Evolutionary conservation across 2,888 invertebrate species (phyloP).

Genomic region (Argyresthia goedartella): DNA sequence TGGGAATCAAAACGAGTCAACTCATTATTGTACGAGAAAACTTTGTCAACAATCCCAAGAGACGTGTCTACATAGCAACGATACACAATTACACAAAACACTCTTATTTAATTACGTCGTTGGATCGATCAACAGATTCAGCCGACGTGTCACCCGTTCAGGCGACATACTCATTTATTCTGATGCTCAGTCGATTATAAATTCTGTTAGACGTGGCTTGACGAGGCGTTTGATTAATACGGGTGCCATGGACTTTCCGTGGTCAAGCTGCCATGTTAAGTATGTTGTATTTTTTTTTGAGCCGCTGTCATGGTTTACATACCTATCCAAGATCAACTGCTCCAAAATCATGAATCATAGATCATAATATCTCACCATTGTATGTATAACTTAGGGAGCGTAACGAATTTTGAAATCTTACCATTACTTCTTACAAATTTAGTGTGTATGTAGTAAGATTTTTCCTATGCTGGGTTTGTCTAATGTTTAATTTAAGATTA

Average conservation of each 20-base stretch:
- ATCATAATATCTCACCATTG: no score
- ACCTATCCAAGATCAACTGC: no score
- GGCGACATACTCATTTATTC: conserved; percentile 24
- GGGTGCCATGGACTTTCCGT: not conserved
- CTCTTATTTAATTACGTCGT: conserved; percentile 21
- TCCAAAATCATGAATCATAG: no score
- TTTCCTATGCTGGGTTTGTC: no score
- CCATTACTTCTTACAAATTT: no score
- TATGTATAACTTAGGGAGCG: no score
- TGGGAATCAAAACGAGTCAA: no score
- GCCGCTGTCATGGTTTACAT: not conserved
- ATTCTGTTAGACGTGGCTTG: conserved; percentile 31
- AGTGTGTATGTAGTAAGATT: no score
- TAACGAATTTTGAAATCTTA: no score
- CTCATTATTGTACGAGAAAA: not conserved
- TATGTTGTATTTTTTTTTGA: not conserved
- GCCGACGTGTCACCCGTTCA: conserved; percentile 22
- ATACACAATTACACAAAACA: conserved; percentile 8
- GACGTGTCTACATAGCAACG: not conserved
- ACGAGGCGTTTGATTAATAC: conserved; percentile 26
- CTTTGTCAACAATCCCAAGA: not conserved
- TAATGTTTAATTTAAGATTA: no score
- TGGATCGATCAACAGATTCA: conserved; percentile 17
- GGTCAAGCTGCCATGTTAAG: not conserved
- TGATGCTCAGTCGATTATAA: conserved; percentile 40